These are phyloP conservation scores for Enteromius anoplus DNA, from an alignment of 2,797 vertebrate genomes.

Conservation along the genomic window DNA sequence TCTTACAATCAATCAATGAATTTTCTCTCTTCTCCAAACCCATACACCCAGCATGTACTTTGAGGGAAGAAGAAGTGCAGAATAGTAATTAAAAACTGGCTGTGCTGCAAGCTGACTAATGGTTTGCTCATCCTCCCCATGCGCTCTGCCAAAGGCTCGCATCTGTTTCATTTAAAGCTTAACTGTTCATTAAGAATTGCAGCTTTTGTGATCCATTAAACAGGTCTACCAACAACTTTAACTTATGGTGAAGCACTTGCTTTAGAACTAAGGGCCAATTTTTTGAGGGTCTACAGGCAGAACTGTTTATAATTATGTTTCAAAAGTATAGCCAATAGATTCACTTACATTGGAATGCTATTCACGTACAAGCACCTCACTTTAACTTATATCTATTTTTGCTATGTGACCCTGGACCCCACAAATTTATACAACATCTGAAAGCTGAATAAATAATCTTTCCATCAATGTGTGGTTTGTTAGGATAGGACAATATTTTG, in stretches of 20 bases:
- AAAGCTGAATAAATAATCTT: no score
- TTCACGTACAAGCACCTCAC: background rate
- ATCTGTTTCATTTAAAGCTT: background rate
- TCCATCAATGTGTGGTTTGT: no score
- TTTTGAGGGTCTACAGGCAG: background rate
- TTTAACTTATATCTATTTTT: background rate
- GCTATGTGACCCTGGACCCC: background rate
- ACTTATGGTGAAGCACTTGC: background rate
- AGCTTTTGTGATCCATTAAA: background rate
- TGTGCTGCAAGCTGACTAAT: conserved; percentile 1
- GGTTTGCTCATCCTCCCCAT: conserved; percentile 1
- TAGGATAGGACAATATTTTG: no score
- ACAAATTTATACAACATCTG: no score
- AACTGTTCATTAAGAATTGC: background rate
- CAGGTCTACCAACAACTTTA: background rate
- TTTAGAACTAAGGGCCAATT: background rate
- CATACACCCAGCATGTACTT: background rate
- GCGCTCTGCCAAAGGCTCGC: background rate
- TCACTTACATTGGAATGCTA: background rate
- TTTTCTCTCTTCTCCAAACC: background rate
- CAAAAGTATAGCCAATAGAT: background rate
- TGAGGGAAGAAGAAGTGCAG: conserved; percentile 1
- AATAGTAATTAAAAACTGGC: conserved; percentile 13
- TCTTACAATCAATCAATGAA: background rate
- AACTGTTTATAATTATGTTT: background rate